Evolutionary conservation across 2,113 vertebrate species (phyloP).

Genomic region (Columbina picui): DNA sequence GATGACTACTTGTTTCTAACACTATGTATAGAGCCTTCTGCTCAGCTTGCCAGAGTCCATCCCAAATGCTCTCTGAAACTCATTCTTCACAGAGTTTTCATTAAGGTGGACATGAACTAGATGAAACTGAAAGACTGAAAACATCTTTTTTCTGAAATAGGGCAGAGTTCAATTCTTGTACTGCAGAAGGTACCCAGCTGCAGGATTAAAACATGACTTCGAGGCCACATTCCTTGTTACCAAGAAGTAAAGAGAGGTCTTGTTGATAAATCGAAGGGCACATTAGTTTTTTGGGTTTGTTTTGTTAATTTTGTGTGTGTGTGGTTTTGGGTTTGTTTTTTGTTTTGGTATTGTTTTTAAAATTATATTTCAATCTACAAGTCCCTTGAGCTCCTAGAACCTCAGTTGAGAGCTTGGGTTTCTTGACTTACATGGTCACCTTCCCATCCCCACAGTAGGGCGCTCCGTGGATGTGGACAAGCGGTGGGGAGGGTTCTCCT

Average conservation of each 20-base stretch:
- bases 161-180: neutral
- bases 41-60: neutral
- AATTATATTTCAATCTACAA: neutral
- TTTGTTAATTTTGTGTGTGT: too few relatives aligned
- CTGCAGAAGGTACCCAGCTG: neutral
- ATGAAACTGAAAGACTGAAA: neutral
- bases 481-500: slow-evolving; percentile 84
- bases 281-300: neutral
- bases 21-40: neutral
- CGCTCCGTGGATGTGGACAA: slow-evolving; percentile 83
- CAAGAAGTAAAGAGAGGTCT: neutral
- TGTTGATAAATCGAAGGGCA: neutral
- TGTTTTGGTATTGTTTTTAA: too few relatives aligned
- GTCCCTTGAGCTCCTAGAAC: neutral
- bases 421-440: slow-evolving; percentile 80
- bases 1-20: neutral
- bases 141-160: accelerated
- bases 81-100: neutral
- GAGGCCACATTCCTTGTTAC: neutral
- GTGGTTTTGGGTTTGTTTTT: too few relatives aligned
- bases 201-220: neutral
- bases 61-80: neutral
- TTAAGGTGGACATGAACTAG: neutral
- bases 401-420: neutral
- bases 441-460: slow-evolving; percentile 90